Evolutionary conservation across 2,113 vertebrate species (phyloP), one percentile per base, ranked within the genome.

Genomic region (Colinus virginianus): DNA sequence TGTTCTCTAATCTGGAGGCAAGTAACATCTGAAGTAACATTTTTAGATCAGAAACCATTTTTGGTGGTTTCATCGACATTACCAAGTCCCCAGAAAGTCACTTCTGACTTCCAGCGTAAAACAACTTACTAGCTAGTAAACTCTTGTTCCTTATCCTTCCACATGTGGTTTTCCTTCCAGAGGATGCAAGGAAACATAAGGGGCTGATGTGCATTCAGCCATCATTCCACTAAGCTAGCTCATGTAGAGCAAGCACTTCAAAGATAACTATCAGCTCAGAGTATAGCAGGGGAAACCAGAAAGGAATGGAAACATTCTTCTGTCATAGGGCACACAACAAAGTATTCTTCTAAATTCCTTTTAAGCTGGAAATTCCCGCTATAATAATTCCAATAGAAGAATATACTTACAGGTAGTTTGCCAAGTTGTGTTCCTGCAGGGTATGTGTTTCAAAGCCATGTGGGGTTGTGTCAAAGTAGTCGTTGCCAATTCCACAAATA

Each of bases 391-490:
- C 55, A 74, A 9, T 16, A 77, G 62, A 49, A 89, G 81, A 85
- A 58, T 84, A 68, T 97, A 99, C 99, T 99, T 95, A 99, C 99
- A 99, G 96, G 93, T 99, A 99, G 97, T 99, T 99, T 93, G 99
- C 99, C 95, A 99, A 95, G 96, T 99, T 99, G 98, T 99, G 99
- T 98, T 99, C 99, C 98, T 99, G 99, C 96, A 99, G 97, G 15
- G 99, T 99, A 68, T 99, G 99, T 56, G 99, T 99, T 97, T 99
- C 99, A 90, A 99, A 99, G 68, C 99, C 99, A 36, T 99, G 99
- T 49, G 99, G 99, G 4, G 98, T 99, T 2, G 98, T 99, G 97
- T 99, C 99, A 94, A 99, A 99, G 96, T 99, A 99, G 90, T 99
- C 99, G 56, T 99, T 99, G 63, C 99, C 99, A 14, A 99, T 99